phyloP scores from a whole-genome alignment of 37 sponge, comb jelly and placozoan genomes.

The Aplysina aerophoba region DNA sequence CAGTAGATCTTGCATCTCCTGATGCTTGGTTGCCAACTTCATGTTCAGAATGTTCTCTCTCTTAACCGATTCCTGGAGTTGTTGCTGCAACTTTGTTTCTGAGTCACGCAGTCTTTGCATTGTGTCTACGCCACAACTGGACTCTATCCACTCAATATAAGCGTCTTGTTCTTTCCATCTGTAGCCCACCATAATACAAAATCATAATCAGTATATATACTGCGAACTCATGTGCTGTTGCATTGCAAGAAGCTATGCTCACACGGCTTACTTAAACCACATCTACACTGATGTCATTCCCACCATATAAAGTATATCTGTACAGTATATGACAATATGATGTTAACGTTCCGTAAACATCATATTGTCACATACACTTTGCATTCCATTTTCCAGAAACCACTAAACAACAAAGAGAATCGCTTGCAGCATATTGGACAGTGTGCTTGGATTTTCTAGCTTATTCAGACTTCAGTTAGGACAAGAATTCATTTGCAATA shows the following conservation, averaged over 20 bases:
- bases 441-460: too few species aligned
- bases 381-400: too few species aligned
- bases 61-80: conserved; percentile 82
- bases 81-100: conserved; percentile 75
- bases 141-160: conserved; percentile 76
- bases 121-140: conserved; percentile 46
- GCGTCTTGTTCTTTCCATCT: conserved; percentile 93
- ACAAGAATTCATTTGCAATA: too few species aligned
- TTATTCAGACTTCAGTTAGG: too few species aligned
- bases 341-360: background rate
- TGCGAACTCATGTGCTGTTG: background rate
- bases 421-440: too few species aligned
- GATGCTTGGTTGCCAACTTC: conserved; percentile 93
- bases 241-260: background rate
- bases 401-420: too few species aligned
- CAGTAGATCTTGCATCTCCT: conserved; percentile 87
- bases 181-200: background rate
- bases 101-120: conserved; percentile 68
- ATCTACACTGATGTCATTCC: background rate
- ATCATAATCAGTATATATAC: conserved; percentile 7
- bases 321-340: background rate
- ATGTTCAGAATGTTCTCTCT: conserved; percentile 95
- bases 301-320: background rate
- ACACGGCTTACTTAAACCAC: too few species aligned
- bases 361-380: too few species aligned